Base-by-base conservation (phyloP, 1,140 invertebrate species). In the Heliothis virescens region DNA sequence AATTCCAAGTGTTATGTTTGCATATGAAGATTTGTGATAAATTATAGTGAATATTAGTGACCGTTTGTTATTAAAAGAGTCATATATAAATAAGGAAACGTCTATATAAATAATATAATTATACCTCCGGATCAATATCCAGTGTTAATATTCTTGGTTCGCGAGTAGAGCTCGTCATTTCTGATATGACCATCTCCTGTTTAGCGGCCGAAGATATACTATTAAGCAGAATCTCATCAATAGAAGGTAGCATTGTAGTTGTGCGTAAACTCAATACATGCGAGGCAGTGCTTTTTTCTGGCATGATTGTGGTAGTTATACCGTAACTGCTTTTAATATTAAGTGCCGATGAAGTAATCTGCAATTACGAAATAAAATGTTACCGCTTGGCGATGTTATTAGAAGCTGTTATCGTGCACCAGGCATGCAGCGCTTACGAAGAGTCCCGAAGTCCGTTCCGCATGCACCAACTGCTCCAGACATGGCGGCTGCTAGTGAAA, bases 41-140 rank as follows among this genome's bases (percentile, higher is more conserved):
- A 26, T 57, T 57, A 78, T 57, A 53, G 74, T 76, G 59, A 76
- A 65, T 16, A 53, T 78, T 78, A 78, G 52, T 67, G 29, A 67
- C 75, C 62, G 21, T 16, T n/a, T 53, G 60, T 55, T 67, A 52
- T 67, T 59, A 78, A 69, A 55, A 75, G 50, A 75, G 16, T 65
- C 7, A 79, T 80, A 80, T 47, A 81, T 65, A 80, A 76, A 79
- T 82, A 83, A 80, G 60, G 82, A 86, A 85, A 83, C 83, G 60
- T 82, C 59, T 85, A 86, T 80, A 83, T 86, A 92, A 89, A 86
- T 89, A 91, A 91, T 76, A 76, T 91, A 79, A 91, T 88, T 92
- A 91, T 94, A 95, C 95, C 92, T 95, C 95, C 89, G 95, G 95
- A 94, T 95, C 95, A 87, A 95, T 95, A 94, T 95, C 95, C 90